These are phyloP conservation scores for Anolis carolinensis DNA, from an alignment of 2,113 vertebrate species.

Conservation along the genomic window DNA sequence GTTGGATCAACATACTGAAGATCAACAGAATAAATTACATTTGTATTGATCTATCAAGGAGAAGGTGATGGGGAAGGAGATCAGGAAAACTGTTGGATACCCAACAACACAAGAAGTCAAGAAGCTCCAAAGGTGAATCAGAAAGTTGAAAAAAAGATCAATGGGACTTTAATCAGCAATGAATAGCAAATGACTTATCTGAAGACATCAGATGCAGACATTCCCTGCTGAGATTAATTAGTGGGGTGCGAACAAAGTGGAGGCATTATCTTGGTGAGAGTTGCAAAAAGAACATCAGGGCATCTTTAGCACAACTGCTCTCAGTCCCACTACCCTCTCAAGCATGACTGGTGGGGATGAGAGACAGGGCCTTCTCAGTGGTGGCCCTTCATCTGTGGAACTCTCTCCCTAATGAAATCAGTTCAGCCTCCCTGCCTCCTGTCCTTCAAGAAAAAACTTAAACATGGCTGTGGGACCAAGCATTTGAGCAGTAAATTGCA, in stretches of 20 bases:
- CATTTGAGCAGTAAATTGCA: no score
- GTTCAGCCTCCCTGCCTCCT: no score
- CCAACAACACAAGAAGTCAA: constrained; percentile 6
- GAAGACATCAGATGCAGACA: constrained; percentile 54
- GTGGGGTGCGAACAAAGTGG: constrained; percentile 38
- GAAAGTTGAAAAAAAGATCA: constrained; percentile 64
- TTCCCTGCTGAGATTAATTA: constrained; percentile 57
- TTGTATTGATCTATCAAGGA: constrained; percentile 47
- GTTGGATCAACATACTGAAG: constrained; percentile 25
- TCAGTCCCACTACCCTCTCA: no score
- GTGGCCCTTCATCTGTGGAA: no score
- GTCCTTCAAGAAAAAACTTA: no score
- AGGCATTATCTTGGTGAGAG: constrained; percentile 55
- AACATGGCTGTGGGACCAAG: no score
- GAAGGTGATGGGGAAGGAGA: constrained; percentile 50
- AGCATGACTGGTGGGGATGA: no score
- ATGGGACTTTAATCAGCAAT: constrained; percentile 69
- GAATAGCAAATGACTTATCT: constrained; percentile 58
- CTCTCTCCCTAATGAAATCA: no score
- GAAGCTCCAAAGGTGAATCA: constrained; percentile 59
- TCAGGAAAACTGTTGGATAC: constrained; percentile 60
- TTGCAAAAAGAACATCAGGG: constrained; percentile 41
- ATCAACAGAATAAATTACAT: constrained; percentile 57
- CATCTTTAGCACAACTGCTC: constrained; percentile 42
- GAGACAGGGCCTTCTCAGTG: no score